These are phyloP conservation scores for Acomys russatus DNA, from an alignment of 2,797 vertebrate genomes.

Conservation along the genomic window DNA sequence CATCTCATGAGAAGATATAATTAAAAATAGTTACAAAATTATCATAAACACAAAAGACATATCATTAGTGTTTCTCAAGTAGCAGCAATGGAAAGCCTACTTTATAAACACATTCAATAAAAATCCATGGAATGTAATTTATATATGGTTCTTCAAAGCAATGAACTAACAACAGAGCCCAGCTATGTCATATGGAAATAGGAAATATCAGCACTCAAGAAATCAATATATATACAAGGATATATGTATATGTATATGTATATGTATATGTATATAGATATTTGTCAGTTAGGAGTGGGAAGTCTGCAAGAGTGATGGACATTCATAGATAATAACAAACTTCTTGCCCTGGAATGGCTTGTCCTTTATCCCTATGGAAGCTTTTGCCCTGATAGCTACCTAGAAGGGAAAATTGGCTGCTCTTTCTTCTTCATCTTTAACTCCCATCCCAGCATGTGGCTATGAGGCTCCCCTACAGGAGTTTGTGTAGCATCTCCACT, in stretches of 20 bases:
- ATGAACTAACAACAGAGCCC: not conserved
- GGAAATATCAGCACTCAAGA: not conserved
- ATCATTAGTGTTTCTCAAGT: not conserved
- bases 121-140: not conserved
- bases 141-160: not conserved
- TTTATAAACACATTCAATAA: not conserved
- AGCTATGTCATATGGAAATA: not conserved
- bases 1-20: not conserved
- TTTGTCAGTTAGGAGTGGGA: not conserved
- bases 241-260: not conserved
- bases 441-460: conserved; percentile 59
- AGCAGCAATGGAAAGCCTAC: not conserved
- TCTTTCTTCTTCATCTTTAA: conserved; percentile 69
- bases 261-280: not conserved
- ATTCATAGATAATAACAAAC: conserved; percentile 57
- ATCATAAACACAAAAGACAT: not conserved
- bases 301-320: not conserved
- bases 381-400: conserved; percentile 53
- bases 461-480: conserved; percentile 65
- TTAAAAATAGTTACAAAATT: not conserved
- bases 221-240: not conserved
- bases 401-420: conserved; percentile 66
- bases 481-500: conserved; percentile 64
- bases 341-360: conserved; percentile 56
- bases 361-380: conserved; percentile 60